A percentile compares a stretch with the other conserved stretches of the same genome.
Evolutionary conservation across 1,140 invertebrate genomes (phyloP).

Genomic region (Rhynchophorus ferrugineus): DNA sequence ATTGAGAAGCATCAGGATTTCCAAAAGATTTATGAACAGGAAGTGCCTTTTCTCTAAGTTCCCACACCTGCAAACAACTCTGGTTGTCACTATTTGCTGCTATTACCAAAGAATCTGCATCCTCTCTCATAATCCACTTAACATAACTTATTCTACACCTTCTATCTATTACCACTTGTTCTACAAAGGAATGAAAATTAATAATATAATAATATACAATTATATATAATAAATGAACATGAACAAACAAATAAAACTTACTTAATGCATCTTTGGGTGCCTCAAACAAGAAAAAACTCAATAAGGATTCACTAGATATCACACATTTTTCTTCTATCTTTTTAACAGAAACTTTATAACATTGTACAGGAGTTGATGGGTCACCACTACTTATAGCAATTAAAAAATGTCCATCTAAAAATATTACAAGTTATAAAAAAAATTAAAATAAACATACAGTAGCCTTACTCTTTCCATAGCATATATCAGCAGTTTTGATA

Average conservation of each 20-base stretch:
- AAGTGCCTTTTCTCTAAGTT: conserved; percentile 69
- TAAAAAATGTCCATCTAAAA: conserved; percentile 68
- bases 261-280: conserved; percentile 45
- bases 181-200: conserved; percentile 12
- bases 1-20: conserved; percentile 44
- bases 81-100: conserved; percentile 53
- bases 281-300: conserved; percentile 72
- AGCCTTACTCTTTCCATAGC: conserved; percentile 65
- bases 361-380: conserved; percentile 62
- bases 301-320: conserved; percentile 64
- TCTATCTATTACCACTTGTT: conserved; percentile 34
- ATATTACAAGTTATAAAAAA: conserved; percentile 1
- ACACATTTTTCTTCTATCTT: conserved; percentile 45
- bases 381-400: conserved; percentile 67
- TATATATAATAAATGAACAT: background rate
- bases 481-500: conserved; percentile 67
- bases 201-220: background rate
- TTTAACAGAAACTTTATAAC: conserved; percentile 60
- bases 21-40: conserved; percentile 67
- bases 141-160: conserved; percentile 55
- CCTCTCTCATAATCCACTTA: conserved; percentile 73
- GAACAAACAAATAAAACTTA: conserved; percentile 22
- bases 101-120: conserved; percentile 72
- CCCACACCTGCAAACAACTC: conserved; percentile 79
- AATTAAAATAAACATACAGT: conserved; percentile 2